phyloP scores from a whole-genome alignment of 2,797 vertebrate genomes.

The Monodelphis domestica region DNA sequence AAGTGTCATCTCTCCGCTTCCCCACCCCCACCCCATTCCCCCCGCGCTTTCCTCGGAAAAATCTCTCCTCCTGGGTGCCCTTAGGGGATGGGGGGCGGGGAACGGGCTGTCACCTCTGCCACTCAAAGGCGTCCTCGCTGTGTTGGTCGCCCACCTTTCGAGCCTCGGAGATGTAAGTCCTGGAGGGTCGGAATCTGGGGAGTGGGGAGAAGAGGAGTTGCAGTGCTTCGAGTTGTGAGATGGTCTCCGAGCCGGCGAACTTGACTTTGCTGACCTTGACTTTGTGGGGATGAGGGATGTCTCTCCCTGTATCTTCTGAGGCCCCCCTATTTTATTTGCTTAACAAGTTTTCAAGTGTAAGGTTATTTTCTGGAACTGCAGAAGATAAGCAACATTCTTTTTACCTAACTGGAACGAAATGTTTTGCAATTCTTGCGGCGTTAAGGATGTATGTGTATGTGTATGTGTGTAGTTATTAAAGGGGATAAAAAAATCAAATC shows the following conservation, averaged over 20 bases:
- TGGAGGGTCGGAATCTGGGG: not conserved
- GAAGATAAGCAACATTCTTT: constrained; percentile 47
- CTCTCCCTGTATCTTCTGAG: constrained; percentile 38
- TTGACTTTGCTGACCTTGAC: constrained; percentile 75
- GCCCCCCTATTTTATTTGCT: constrained; percentile 3
- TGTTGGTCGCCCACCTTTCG: not conserved
- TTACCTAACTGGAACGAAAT: constrained; percentile 66
- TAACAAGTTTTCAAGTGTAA: constrained; percentile 73
- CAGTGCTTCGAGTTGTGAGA: not conserved
- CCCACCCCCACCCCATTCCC: too few relatives aligned
- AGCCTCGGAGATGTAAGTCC: not conserved
- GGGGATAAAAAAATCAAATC: not conserved
- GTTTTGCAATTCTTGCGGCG: not conserved
- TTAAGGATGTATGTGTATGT: not conserved
- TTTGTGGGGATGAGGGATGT: constrained; percentile 59
- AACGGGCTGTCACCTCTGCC: not conserved
- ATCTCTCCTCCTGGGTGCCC: not conserved
- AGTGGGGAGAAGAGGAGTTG: too few relatives aligned
- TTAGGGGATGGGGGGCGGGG: not conserved
- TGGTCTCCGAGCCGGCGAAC: not conserved
- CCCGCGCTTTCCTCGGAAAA: not conserved
- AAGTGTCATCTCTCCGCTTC: too few relatives aligned
- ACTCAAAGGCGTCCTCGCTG: not conserved
- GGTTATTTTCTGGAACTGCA: constrained; percentile 59
- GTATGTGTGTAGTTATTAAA: not conserved